Evolutionary conservation across 2,888 invertebrate genomes (phyloP).

Genomic region (Acrobasis repandana): DNA sequence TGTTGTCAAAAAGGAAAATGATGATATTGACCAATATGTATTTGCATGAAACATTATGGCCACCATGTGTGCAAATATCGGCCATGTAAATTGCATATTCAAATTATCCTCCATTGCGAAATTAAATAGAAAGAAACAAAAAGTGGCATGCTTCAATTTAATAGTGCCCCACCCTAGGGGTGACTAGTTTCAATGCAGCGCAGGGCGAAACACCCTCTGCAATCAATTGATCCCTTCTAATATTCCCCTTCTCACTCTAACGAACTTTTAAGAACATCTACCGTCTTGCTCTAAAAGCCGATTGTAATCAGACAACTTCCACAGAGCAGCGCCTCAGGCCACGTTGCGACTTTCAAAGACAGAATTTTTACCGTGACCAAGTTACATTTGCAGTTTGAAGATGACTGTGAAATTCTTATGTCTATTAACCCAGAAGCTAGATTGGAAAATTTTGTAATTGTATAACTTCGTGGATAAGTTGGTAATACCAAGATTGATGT

Average conservation of each 20-base stretch:
- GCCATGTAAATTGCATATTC: slow-evolving; percentile 76
- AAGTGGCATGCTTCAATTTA: slow-evolving; percentile 61
- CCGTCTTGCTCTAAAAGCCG: slow-evolving; percentile 57
- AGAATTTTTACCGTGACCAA: slow-evolving; percentile 54
- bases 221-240: slow-evolving; percentile 75
- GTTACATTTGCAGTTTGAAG: slow-evolving; percentile 25
- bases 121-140: slow-evolving; percentile 80
- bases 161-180: slow-evolving; percentile 67
- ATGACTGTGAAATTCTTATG: not conserved
- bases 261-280: slow-evolving; percentile 25
- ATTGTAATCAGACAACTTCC: slow-evolving; percentile 52
- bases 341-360: slow-evolving; percentile 60
- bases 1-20: no score
- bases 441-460: not conserved
- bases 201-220: slow-evolving; percentile 74
- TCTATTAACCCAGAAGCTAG: not conserved
- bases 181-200: slow-evolving; percentile 54
- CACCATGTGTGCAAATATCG: slow-evolving; percentile 49
- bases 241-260: slow-evolving; percentile 52
- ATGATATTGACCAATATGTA: not conserved
- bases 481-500: slow-evolving; percentile 60
- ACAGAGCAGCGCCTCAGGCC: slow-evolving; percentile 62
- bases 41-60: not conserved
- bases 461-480: slow-evolving; percentile 29
- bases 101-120: slow-evolving; percentile 78